Base-by-base conservation (phyloP, 2,113 vertebrate species). In the Corapipo altera region DNA sequence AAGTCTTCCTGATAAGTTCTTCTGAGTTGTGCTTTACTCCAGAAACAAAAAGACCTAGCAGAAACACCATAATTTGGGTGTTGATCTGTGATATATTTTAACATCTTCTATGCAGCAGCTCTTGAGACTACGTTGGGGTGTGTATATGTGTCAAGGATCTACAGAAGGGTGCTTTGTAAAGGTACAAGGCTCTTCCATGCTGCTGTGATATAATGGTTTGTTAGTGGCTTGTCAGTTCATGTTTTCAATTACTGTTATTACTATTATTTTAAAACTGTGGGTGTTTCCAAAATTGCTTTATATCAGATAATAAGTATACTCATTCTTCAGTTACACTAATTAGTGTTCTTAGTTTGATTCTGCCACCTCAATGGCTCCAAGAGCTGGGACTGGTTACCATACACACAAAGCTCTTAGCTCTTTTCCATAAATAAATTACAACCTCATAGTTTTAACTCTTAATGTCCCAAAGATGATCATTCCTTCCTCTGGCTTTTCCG, bases 231-330 rank as follows among this genome's bases (percentile, higher is more conserved):
- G 96, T 92, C 96, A 95, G 95, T 75, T 95, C 93, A 89, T 93
- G 80, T 89, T 91, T 95, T 93, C 94, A 95, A 91, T 95, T 95
- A 95, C 86, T 84, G 57, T 78, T 95, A 97, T 95, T 95, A 95
- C 86, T 78, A 67, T 92, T 97, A 93, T 92, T 92, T 92, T 66
- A 57, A 93, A 92, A 89, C 41, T 83, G 58, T 70, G 59, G 55
- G 78, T 83, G 85, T 90, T 91, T 91, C 85, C 90, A 70, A 83
- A 96, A 93, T 88, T 93, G 82, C 85, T 86, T 93, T 96, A 44
- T 91, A 95, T 95, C 91, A 88, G 93, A 91, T 96, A 96, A 94
- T 94, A 89, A 85, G 81, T 77, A 49, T 76, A 64, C 81, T 96
- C 71, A 62, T 91, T 96, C 88, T 93, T 96, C 85, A 81, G 86